Evolutionary conservation across 2,113 vertebrate species (phyloP).

Genomic region (Mus musculus): DNA sequence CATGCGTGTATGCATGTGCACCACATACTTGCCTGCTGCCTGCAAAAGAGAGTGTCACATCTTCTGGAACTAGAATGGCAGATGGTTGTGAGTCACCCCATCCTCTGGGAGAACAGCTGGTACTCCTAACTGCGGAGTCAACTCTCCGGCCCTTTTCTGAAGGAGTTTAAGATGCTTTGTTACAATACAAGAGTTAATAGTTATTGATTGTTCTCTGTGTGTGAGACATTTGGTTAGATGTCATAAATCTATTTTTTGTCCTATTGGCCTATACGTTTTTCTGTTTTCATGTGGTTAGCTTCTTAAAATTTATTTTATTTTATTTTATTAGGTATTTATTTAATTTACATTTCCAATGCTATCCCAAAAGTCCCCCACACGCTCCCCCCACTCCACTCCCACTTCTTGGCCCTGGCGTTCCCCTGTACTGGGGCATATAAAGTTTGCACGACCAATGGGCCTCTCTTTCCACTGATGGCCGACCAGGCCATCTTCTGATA

Average conservation of each 20-base stretch:
- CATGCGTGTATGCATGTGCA: background rate
- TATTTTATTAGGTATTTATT: too few species aligned
- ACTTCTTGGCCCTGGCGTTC: too few species aligned
- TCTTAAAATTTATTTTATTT: background rate
- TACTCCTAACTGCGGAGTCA: background rate
- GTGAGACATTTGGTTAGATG: background rate
- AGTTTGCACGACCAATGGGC: too few species aligned
- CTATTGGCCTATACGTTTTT: background rate
- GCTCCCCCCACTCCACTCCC: too few species aligned
- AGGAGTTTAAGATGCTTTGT: slow-evolving; percentile 50
- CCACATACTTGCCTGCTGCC: background rate
- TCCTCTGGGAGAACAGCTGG: background rate
- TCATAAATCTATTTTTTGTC: slow-evolving; percentile 16
- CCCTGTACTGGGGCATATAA: too few species aligned
- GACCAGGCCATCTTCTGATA: too few species aligned
- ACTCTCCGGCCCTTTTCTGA: background rate
- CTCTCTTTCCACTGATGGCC: too few species aligned
- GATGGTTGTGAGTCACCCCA: background rate
- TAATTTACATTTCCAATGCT: too few species aligned
- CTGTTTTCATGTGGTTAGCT: background rate
- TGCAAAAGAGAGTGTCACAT: background rate
- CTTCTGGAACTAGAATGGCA: background rate
- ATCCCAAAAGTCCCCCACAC: too few species aligned
- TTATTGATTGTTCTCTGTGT: background rate
- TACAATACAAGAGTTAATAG: background rate